phyloP scores from a whole-genome alignment of 2,888 invertebrate species.

The Spodoptera picta region DNA sequence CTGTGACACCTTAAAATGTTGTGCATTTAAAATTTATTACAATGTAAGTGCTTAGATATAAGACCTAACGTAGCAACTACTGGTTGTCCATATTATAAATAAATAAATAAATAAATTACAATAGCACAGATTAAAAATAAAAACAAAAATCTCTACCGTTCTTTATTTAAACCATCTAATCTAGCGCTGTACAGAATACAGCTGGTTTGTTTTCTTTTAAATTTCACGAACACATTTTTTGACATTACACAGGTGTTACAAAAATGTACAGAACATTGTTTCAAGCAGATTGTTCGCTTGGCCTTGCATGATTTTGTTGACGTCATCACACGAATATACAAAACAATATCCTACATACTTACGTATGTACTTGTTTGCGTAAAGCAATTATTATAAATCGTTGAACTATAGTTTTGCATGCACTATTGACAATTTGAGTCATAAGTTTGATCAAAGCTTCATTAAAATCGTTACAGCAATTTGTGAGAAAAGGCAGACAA shows the following conservation, averaged over 20 bases:
- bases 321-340: slow-evolving; percentile 33
- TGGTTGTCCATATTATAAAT: too few relatives aligned
- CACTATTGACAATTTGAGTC: slow-evolving; percentile 1
- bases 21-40: too few relatives aligned
- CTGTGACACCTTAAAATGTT: too few relatives aligned
- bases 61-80: too few relatives aligned
- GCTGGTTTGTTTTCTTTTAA: slow-evolving; percentile 20
- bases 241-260: slow-evolving; percentile 53
- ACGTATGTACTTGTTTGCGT: slow-evolving; percentile 12
- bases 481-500: neutral
- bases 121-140: neutral
- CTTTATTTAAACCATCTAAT: slow-evolving; percentile 11
- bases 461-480: neutral
- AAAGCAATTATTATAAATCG: neutral
- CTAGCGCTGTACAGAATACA: slow-evolving; percentile 1
- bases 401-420: neutral
- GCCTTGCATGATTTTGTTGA: slow-evolving; percentile 53
- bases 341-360: slow-evolving; percentile 22
- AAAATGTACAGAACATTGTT: slow-evolving; percentile 27
- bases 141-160: slow-evolving; percentile 1
- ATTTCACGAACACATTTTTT: slow-evolving; percentile 24
- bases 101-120: too few relatives aligned
- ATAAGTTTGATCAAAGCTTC: slow-evolving; percentile 1
- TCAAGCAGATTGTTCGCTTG: slow-evolving; percentile 37
- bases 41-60: too few relatives aligned